These are phyloP conservation scores for Odobenus rosmarus DNA, from an alignment of 2,113 vertebrate genomes.

Conservation along the genomic window DNA sequence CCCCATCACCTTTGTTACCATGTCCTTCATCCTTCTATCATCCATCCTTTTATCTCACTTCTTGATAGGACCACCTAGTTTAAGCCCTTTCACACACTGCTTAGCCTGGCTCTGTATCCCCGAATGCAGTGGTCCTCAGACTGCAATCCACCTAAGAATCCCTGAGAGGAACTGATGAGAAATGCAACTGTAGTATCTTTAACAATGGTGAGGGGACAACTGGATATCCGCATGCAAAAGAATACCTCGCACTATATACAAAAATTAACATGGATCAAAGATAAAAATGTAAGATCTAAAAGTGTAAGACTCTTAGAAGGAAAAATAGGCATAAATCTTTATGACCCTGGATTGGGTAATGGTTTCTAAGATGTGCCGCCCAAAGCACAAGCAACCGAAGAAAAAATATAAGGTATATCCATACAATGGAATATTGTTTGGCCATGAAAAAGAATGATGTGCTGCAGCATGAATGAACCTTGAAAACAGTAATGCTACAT, in stretches of 20 bases:
- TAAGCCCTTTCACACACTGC: neutral
- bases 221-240: neutral
- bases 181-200: neutral
- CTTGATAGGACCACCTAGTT: neutral
- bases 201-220: neutral
- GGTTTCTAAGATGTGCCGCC: neutral
- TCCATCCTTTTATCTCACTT: neutral
- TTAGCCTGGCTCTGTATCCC: neutral
- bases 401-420: neutral
- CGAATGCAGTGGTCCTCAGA: neutral
- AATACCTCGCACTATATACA: neutral
- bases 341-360: neutral
- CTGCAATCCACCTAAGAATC: neutral
- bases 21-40: neutral
- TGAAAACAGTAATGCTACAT: neutral
- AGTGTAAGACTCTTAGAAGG: slow-evolving; percentile 2
- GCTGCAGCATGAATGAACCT: neutral
- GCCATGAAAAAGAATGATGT: neutral
- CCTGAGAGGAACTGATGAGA: neutral
- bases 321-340: slow-evolving; percentile 39
- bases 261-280: slow-evolving; percentile 21
- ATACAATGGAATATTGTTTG: neutral
- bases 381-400: neutral
- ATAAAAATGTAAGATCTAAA: slow-evolving; percentile 36
- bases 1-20: neutral